Evolutionary conservation across 2,113 vertebrate species (phyloP).

Genomic region (Leptobrachium ailaonicum): DNA sequence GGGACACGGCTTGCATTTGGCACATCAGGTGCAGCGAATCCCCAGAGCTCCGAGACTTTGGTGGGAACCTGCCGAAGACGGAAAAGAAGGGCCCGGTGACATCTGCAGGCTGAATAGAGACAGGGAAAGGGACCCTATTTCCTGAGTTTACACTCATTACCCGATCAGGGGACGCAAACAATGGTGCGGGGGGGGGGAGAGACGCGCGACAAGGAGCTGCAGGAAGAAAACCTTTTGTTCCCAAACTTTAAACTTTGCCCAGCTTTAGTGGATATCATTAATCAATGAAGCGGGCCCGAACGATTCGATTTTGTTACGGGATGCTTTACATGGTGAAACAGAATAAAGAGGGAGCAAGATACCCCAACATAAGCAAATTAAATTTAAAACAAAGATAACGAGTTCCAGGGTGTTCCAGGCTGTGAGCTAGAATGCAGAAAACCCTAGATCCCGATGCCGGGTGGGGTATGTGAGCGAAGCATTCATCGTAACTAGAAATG

Average conservation of each 20-base stretch:
- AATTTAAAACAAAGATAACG: too few species aligned
- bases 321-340: too few species aligned
- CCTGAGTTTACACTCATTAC: accelerated
- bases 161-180: conserved; percentile 10
- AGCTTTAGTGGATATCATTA: conserved; percentile 4
- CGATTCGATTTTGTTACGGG: background rate
- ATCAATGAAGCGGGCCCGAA: conserved; percentile 24
- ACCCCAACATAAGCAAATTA: too few species aligned
- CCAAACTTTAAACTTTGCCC: conserved; percentile 19
- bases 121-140: conserved; percentile 2
- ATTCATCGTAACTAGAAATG: too few species aligned
- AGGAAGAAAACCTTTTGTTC: conserved; percentile 17
- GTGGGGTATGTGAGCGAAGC: too few species aligned
- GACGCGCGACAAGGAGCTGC: background rate
- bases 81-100: background rate
- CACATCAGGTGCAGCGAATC: conserved; percentile 9
- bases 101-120: background rate
- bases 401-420: too few species aligned
- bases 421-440: too few species aligned
- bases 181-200: background rate
- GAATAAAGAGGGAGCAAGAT: too few species aligned
- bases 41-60: background rate
- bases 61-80: conserved; percentile 19
- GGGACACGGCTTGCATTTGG: background rate
- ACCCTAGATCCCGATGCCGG: too few species aligned